phyloP scores from a whole-genome alignment of 2,113 vertebrate genomes.

The Alectura lathami region DNA sequence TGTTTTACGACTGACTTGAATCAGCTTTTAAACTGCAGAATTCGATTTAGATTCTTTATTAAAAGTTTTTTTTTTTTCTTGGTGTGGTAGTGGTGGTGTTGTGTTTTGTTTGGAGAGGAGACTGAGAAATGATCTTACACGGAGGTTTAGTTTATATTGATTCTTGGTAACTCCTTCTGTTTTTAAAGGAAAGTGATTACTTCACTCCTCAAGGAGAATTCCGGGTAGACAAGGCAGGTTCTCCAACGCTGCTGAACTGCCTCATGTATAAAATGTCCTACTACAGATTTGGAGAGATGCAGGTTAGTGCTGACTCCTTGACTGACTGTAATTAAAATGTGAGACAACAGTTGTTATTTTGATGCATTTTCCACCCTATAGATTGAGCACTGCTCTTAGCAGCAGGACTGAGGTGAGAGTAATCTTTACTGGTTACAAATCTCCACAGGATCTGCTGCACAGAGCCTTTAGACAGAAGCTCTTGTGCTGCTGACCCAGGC shows the following conservation, averaged over 20 bases:
- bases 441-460: neutral
- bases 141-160: neutral
- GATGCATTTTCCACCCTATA: neutral
- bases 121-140: neutral
- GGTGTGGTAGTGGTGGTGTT: neutral
- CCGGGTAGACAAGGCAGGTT: slow-evolving; percentile 96
- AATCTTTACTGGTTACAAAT: neutral
- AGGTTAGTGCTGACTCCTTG: slow-evolving; percentile 81
- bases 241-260: slow-evolving; percentile 96
- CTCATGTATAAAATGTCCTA: slow-evolving; percentile 99
- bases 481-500: neutral
- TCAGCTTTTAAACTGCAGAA: neutral
- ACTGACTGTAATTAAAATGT: neutral
- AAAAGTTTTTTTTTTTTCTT: neutral
- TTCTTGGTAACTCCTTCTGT: neutral
- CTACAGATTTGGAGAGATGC: slow-evolving; percentile 99
- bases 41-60: neutral
- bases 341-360: neutral
- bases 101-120: neutral
- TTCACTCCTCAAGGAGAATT: slow-evolving; percentile 99
- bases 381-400: neutral
- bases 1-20: neutral
- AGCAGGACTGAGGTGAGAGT: neutral
- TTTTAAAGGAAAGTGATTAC: slow-evolving; percentile 94
- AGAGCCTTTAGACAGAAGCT: neutral